These are phyloP conservation scores for Cosmopolites sordidus DNA, from an alignment of 2,888 invertebrate genomes.

Conservation along the genomic window DNA sequence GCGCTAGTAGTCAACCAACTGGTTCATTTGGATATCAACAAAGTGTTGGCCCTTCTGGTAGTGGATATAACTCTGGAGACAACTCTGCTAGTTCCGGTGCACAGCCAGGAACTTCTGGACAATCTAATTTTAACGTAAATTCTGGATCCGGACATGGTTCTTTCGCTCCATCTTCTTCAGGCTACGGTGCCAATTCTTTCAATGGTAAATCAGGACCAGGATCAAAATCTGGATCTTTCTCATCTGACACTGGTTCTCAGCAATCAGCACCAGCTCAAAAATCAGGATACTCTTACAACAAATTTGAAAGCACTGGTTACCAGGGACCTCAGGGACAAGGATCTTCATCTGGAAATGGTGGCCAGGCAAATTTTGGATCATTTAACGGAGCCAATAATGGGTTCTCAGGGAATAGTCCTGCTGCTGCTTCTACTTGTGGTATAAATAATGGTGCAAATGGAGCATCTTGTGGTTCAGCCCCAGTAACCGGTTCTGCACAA, in stretches of 20 bases:
- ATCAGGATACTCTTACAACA: too few species aligned
- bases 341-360: too few species aligned
- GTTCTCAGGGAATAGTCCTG: too few species aligned
- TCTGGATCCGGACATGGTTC: not conserved
- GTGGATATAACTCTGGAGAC: not conserved
- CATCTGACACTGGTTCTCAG: not conserved
- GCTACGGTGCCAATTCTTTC: not conserved
- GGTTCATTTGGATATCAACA: not conserved
- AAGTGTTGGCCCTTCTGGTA: not conserved
- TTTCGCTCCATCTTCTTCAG: not conserved
- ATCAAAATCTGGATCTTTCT: slow-evolving; percentile 1
- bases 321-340: too few species aligned
- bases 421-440: not conserved
- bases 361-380: not conserved
- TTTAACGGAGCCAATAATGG: too few species aligned
- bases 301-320: too few species aligned
- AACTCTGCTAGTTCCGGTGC: not conserved
- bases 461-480: too few species aligned
- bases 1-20: too few species aligned
- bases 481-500: too few species aligned
- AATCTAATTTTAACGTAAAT: not conserved
- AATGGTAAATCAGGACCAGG: not conserved
- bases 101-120: not conserved
- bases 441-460: not conserved
- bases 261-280: not conserved